Base-by-base conservation (phyloP, 2,797 vertebrate species). In the Pristis pectinata region DNA sequence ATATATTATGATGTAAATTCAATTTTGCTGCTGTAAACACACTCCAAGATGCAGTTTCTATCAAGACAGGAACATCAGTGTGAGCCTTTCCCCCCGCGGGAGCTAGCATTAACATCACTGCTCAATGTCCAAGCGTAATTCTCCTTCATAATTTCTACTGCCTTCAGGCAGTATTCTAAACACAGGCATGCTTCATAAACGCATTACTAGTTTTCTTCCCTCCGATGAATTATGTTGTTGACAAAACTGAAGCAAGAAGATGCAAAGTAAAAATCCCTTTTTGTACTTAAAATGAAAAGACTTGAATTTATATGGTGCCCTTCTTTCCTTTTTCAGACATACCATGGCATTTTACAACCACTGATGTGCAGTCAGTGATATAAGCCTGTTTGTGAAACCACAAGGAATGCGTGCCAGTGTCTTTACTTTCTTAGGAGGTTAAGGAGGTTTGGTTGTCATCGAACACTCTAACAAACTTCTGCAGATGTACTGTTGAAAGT, bases 1-100 rank as follows among this genome's bases (percentile, higher is more conserved):
- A 91, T 91, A 91, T 61, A 91, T 91, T 67, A 91, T 67, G 87
- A 91, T 64, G 87, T 67, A 91, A 91, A 91, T 91, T 91, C 87
- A 91, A 91, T 91, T n/a, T 41, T 91, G 2, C 59, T 91, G 82
- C 87, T 91, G 87, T 91, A 91, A 91, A 67, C 87, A 91, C 22
- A n/a, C 59, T 91, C 22, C 7, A 41, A 91, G 59, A 91, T 91
- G 22, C 87, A 67, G 61, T 91, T 91, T 59, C 61, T 91, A 41
- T 91, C 87, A 67, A 61, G 61, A 41, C 87, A 24, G 37, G n/a
- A 41, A 22, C 87, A 91, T 91, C 59, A 67, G 64, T 67, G 87
- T 37, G 64, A 41, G 59, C 34, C 41, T 91, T 91, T 74, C 49
- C 49, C 41, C 41, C 92, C 76, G 11, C 34, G 44, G 92, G 92